A percentile compares a stretch with the other conserved stretches of the same genome.
Conservation (phyloP, 2,113 vertebrate species). For the Casuarius casuarius region DNA sequence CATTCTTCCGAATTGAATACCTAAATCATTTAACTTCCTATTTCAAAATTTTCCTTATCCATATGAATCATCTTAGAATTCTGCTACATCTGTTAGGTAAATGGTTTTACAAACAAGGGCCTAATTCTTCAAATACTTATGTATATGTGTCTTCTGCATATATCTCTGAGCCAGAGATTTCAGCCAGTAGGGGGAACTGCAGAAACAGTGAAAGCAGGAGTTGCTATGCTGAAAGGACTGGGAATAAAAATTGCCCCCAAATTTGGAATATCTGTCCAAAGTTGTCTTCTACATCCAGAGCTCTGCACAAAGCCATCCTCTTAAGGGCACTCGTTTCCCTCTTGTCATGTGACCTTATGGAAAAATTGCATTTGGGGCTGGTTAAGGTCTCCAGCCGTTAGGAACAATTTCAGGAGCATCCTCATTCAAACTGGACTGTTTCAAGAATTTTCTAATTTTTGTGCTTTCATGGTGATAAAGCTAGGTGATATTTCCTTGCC, state of each 20-base stretch:
- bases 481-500: not conserved
- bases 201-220: not conserved
- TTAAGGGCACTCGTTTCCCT: not conserved
- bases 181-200: not conserved
- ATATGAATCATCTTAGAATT: not conserved
- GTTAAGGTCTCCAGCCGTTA: too few species aligned
- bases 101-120: not conserved
- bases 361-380: not conserved
- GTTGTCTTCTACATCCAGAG: not conserved
- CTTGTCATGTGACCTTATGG: not conserved
- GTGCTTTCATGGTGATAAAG: not conserved
- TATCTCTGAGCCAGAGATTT: not conserved
- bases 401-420: not conserved
- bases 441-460: not conserved
- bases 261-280: not conserved
- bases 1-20: not conserved
- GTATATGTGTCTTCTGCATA: not conserved
- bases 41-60: not conserved
- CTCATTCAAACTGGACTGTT: not conserved
- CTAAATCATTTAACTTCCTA: not conserved
- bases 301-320: not conserved
- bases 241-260: not conserved
- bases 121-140: not conserved
- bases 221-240: not conserved
- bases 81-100: not conserved